Evolutionary conservation across 2,113 vertebrate species (phyloP).

Genomic region (Tenrec ecaudatus): DNA sequence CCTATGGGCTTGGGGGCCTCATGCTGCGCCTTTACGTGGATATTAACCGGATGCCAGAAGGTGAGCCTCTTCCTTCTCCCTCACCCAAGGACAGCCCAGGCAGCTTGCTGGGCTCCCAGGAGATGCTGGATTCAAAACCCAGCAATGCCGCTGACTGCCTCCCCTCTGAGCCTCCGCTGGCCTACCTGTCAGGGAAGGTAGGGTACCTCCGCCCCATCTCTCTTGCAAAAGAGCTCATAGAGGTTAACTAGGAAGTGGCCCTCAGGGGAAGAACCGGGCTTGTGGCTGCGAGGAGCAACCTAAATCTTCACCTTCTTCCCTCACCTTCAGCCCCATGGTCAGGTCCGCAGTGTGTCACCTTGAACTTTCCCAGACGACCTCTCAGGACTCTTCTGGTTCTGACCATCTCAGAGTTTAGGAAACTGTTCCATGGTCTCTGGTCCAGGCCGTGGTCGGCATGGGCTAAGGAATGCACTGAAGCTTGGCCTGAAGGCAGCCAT

Average conservation of each 20-base stretch:
- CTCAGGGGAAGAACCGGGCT: background rate
- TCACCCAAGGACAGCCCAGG: background rate
- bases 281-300: background rate
- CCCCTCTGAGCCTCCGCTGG: background rate
- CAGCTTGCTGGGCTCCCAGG: background rate
- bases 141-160: no score
- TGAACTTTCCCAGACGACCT: background rate
- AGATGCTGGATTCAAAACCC: background rate
- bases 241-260: background rate
- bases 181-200: background rate
- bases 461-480: background rate
- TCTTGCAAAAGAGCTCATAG: background rate
- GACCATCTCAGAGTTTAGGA: background rate
- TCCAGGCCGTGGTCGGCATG: background rate
- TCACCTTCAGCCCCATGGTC: background rate
- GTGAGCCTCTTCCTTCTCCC: constrained; percentile 81
- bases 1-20: constrained; percentile 91
- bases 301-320: background rate
- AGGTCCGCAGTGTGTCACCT: background rate
- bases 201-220: background rate
- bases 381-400: background rate
- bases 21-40: constrained; percentile 93
- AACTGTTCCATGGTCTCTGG: background rate
- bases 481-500: background rate
- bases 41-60: constrained; percentile 89